phyloP scores from a whole-genome alignment of 92 coral and sea anemone species.

The Zoanthus sansibaricus region DNA sequence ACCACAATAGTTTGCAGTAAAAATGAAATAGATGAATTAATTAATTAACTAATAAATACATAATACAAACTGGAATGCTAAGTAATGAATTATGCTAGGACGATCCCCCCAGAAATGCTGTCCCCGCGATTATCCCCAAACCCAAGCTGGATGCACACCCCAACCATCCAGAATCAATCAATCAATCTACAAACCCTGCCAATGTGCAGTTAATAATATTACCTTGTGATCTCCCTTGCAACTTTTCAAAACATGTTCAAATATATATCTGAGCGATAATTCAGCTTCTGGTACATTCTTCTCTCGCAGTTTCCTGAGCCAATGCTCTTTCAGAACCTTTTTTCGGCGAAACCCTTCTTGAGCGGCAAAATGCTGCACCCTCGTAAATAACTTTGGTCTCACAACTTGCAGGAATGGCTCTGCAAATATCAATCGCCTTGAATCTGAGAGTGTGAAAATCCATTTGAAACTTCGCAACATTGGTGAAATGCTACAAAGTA shows the following conservation, averaged over 20 bases:
- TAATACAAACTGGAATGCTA: too few relatives aligned
- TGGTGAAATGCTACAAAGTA: neutral
- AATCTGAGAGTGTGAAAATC: neutral
- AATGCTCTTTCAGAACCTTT: constrained; percentile 32
- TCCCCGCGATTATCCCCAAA: too few relatives aligned
- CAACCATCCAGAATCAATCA: too few relatives aligned
- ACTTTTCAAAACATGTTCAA: constrained; percentile 64
- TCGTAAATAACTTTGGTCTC: neutral
- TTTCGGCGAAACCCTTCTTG: neutral
- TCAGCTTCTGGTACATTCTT: constrained; percentile 71
- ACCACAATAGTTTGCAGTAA: too few relatives aligned
- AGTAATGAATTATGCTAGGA: too few relatives aligned
- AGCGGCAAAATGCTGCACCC: neutral
- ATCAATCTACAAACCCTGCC: too few relatives aligned
- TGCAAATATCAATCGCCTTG: neutral
- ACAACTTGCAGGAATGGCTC: neutral
- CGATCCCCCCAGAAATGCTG: too few relatives aligned
- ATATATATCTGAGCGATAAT: constrained; percentile 65
- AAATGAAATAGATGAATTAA: too few relatives aligned
- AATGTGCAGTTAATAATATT: neutral
- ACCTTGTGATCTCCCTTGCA: constrained; percentile 44
- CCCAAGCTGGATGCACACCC: too few relatives aligned
- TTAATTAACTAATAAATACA: too few relatives aligned
- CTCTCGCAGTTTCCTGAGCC: constrained; percentile 58
- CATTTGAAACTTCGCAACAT: neutral